These are phyloP conservation scores for Augiades crinisus DNA, from an alignment of 2,888 invertebrate genomes.

Conservation along the genomic window DNA sequence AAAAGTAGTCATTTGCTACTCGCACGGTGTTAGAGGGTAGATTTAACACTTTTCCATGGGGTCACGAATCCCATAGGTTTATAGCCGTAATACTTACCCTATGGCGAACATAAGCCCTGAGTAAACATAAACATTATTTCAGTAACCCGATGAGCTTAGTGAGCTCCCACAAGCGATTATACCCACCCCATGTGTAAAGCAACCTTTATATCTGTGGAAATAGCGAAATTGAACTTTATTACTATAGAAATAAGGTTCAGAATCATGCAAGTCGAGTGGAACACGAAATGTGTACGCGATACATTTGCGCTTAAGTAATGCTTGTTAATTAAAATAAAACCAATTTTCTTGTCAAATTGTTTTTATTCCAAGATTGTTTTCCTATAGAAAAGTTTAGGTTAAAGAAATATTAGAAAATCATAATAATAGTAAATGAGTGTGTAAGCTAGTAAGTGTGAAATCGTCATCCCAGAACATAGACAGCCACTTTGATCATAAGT, in stretches of 20 bases:
- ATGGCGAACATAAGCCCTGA: conserved; percentile 54
- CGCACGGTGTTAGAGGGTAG: conserved; percentile 21
- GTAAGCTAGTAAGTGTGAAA: too few species aligned
- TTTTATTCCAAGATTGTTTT: too few species aligned
- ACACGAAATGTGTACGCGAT: too few species aligned
- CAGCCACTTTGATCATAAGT: too few species aligned
- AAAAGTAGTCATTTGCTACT: background rate
- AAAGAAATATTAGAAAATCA: too few species aligned
- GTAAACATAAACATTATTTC: conserved; percentile 78
- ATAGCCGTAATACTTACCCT: conserved; percentile 51
- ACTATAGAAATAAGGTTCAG: background rate
- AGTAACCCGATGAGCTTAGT: conserved; percentile 76
- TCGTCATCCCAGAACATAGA: too few species aligned
- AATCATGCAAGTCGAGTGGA: too few species aligned
- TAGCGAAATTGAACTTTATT: conserved; percentile 22
- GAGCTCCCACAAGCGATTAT: conserved; percentile 69
- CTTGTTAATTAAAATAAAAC: too few species aligned
- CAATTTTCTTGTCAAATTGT: too few species aligned
- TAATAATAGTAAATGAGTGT: too few species aligned
- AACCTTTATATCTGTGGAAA: conserved; percentile 3
- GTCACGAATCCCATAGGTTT: conserved; percentile 45
- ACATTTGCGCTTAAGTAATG: too few species aligned
- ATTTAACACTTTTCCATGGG: conserved; percentile 21
- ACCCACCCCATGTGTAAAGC: conserved; percentile 43
- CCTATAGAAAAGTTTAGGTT: too few species aligned